Evolutionary conservation across 2,797 vertebrate species (phyloP), one percentile per base, ranked within the genome.

Genomic region (Argya squamiceps): DNA sequence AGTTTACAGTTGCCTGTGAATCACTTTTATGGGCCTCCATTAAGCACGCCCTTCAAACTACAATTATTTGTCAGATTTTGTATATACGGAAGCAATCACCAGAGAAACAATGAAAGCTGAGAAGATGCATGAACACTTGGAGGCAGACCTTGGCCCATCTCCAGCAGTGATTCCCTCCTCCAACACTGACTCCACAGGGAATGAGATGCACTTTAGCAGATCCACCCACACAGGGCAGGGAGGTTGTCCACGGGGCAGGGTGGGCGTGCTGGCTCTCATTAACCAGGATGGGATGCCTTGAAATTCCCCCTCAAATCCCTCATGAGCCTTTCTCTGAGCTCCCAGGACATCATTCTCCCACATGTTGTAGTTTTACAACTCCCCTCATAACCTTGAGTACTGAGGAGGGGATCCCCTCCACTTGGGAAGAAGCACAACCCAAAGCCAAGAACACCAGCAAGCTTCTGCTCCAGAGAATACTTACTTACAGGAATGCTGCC

Each of bases 1-100:
- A 89, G 88, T 96, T 97, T 97, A 96, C 93, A 83, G 94, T 63
- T 90, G 94, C 76, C 83, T 94, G 91, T 97, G 97, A 97, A 97
- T 97, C 96, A 97, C 92, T 96, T 97, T 97, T 96, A 97, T 87
- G 92, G 95, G 69, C 87, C 71, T 93, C 95, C 96, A 97, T 97
- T 97, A 97, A 93, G 92, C 76, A 89, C 24, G 52, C 95, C 96
- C 96, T 97, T 97, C 97, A 97, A 97, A 94, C 91, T 78, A 91
- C 95, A 94, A 97, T 96, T 97, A 97, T 97, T 97, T 92, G 93
- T 96, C 96, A 95, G 79, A 92, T 93, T 94, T 89, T 88, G 80
- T 95, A 47, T 89, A 65, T 69, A 73, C 13, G 27, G 93, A 96
- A 97, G 94, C 95, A 95, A 89, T 96, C 94, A 91, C 46, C 30